Evolutionary conservation across 2,797 vertebrate genomes (phyloP).

Genomic region (Miopithecus talapoin): DNA sequence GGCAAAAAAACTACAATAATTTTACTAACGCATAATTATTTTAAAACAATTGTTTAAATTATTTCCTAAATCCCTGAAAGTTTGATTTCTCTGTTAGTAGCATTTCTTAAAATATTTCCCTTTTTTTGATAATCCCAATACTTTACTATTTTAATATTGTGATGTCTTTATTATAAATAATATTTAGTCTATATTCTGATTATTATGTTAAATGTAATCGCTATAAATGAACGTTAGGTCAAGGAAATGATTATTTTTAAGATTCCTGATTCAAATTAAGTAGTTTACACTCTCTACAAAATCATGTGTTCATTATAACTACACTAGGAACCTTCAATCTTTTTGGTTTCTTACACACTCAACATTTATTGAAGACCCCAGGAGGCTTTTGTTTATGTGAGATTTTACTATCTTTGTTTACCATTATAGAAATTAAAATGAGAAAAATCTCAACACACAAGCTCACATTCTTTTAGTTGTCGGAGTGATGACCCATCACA

Average conservation of each 20-base stretch:
- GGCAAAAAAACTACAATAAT: neutral
- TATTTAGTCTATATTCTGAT: neutral
- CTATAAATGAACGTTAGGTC: neutral
- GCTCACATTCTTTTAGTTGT: neutral
- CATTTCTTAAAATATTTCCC: neutral
- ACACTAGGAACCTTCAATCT: neutral
- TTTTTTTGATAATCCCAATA: neutral
- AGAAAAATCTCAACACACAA: neutral
- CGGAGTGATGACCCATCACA: neutral
- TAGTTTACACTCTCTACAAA: neutral
- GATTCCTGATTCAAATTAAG: neutral
- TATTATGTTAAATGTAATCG: neutral
- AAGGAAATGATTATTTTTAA: neutral
- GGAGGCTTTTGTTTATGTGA: neutral
- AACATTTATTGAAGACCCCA: neutral
- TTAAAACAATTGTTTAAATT: neutral
- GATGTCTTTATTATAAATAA: neutral
- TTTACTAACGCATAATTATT: neutral
- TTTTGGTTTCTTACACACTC: neutral
- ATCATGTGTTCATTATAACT: neutral
- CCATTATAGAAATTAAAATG: neutral
- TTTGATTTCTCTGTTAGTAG: constrained; percentile 1
- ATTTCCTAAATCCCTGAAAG: neutral
- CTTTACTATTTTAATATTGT: neutral
- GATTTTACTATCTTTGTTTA: neutral